Base-by-base conservation (phyloP, 2,113 vertebrate species). In the Anhinga rufa region DNA sequence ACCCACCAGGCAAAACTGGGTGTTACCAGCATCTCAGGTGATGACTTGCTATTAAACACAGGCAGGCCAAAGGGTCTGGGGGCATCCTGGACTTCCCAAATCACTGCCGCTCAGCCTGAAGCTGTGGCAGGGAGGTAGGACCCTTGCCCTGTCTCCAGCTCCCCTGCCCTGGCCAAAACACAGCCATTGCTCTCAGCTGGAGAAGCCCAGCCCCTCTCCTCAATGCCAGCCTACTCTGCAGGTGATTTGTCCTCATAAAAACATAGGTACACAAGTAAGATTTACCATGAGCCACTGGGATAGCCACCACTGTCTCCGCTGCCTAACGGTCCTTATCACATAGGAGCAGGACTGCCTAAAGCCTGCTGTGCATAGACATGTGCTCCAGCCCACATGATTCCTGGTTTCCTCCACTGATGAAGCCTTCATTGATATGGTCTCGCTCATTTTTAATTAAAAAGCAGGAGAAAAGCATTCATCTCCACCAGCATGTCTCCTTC, bases 211-310 rank as follows among this genome's bases (percentile, higher is more conserved):
- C 7, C 9, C 46, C 52, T 57, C 70, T 88, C 34, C 62, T 70
- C 0, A 0, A 65, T 58, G 36, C 32, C 49, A 62, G 32, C 20
- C 69, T 64, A 58, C 32, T 15, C 24, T 0, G 3, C 3, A 34
- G 19, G 44, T 52, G 40, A 72, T 66, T 38, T 42, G 36, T 17
- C 46, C 71, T 69, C 52, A 82, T 11, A 58, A 87, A 82, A 65
- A 38, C 26, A 34, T 12, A 54, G n/a, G 17, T 75, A 65, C 32
- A 29, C 0, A 5, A 54, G 57, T 31, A 32, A 49, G 34, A 70
- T 82, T 66, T 57, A 44, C 32, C 17, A 55, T 0, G 1, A 87
- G 77, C 38, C 9, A 7, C 72, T 64, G 44, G 48, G 14, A 88
- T 10, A 83, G 20, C 16, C 44, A 64, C 17, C 1, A 3, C 38